Evolutionary conservation across 2,797 vertebrate genomes (phyloP).

Genomic region (Tauraco hartlaubi): DNA sequence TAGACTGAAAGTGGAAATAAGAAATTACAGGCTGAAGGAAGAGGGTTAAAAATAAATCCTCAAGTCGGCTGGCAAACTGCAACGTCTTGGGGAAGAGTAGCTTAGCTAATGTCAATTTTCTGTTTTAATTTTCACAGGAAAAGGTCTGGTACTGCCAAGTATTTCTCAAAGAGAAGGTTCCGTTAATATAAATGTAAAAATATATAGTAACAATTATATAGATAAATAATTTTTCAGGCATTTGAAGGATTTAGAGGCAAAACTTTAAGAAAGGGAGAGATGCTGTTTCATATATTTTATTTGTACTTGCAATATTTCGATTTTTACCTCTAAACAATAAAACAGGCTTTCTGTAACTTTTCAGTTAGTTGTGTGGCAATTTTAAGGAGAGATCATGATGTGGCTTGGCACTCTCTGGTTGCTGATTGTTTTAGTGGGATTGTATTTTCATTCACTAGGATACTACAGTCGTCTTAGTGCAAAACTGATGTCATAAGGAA

Average conservation of each 20-base stretch:
- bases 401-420: not conserved
- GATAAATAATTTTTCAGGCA: not conserved
- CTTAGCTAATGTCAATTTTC: constrained; percentile 8
- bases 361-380: not conserved
- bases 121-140: not conserved
- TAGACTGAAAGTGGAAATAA: constrained; percentile 34
- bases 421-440: not conserved
- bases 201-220: not conserved
- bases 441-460: not conserved
- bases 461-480: not conserved
- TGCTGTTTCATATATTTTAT: not conserved
- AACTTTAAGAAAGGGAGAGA: not conserved
- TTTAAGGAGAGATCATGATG: not conserved
- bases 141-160: not conserved
- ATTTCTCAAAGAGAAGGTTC: not conserved
- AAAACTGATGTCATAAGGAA: not conserved
- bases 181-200: not conserved
- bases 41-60: constrained; percentile 42
- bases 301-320: not conserved
- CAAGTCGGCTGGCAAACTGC: not conserved
- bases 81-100: not conserved
- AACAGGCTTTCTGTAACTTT: not conserved
- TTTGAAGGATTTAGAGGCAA: not conserved
- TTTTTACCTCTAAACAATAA: not conserved
- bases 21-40: constrained; percentile 51